A percentile compares a stretch with the other conserved stretches of the same genome.
Evolutionary conservation across 2,888 invertebrate genomes (phyloP).

Genomic region (Andrena praecox): DNA sequence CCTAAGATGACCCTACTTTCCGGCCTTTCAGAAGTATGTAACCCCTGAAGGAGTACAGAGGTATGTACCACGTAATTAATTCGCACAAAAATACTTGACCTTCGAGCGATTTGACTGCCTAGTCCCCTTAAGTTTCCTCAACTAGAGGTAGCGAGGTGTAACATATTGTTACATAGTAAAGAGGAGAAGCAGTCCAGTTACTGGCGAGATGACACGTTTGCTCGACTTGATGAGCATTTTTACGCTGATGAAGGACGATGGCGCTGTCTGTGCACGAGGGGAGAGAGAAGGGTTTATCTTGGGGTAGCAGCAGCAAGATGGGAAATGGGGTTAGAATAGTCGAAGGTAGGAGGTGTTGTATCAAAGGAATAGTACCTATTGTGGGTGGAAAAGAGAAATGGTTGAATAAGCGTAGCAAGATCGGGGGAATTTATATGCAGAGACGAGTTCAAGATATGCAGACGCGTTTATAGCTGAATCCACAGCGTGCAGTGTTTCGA

Average conservation of each 20-base stretch:
- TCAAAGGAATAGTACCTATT: background rate
- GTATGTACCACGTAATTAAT: too few species aligned
- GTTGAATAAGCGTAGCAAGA: background rate
- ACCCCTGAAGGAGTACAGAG: too few species aligned
- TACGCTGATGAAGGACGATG: background rate
- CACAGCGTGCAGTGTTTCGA: background rate
- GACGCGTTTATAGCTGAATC: background rate
- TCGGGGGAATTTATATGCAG: background rate
- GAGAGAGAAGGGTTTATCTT: background rate
- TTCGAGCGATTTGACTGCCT: too few species aligned
- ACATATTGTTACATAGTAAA: too few species aligned
- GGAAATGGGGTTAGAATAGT: background rate
- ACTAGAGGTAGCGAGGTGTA: too few species aligned
- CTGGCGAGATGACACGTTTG: background rate
- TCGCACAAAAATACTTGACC: too few species aligned
- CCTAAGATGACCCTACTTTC: too few species aligned
- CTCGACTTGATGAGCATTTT: background rate
- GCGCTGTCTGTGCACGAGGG: background rate
- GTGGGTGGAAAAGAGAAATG: background rate
- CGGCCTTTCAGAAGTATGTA: too few species aligned
- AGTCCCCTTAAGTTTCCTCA: too few species aligned
- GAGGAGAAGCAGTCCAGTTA: background rate
- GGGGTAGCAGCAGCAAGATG: background rate
- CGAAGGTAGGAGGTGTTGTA: background rate
- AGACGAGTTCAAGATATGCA: constrained; percentile 4